These are phyloP conservation scores for Hyperoplus lanceolatus DNA, from an alignment of 2,797 vertebrate genomes.

Conservation along the genomic window DNA sequence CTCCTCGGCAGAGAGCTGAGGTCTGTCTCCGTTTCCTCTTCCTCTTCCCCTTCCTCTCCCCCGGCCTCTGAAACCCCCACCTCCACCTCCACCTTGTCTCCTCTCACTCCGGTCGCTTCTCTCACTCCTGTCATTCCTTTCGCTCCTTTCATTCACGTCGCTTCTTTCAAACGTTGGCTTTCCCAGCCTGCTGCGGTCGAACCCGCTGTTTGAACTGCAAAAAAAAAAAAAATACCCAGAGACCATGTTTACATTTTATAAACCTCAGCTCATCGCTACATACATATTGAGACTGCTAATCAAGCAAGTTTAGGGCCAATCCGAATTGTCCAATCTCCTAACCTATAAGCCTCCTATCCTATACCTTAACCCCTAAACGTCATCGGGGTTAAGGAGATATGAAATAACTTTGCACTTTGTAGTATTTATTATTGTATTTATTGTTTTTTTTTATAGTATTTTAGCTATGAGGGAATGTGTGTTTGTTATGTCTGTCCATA, in stretches of 20 bases:
- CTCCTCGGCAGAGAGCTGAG: conserved; percentile 94
- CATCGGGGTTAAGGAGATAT: too few relatives aligned
- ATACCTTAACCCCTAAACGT: too few relatives aligned
- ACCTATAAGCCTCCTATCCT: too few relatives aligned
- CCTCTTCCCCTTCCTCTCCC: conserved; percentile 69
- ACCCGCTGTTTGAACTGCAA: conserved; percentile 81
- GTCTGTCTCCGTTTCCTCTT: conserved; percentile 79
- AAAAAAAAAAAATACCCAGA: neutral
- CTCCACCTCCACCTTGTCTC: conserved; percentile 74
- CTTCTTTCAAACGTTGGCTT: conserved; percentile 82
- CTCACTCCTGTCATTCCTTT: conserved; percentile 35
- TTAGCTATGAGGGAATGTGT: too few relatives aligned
- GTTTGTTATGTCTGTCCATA: too few relatives aligned
- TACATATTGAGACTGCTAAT: neutral
- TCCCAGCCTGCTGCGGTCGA: conserved; percentile 88
- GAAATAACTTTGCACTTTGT: too few relatives aligned
- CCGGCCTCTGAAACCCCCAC: conserved; percentile 80
- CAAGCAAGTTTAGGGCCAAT: neutral
- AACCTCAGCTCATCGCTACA: neutral
- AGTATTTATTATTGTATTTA: too few relatives aligned
- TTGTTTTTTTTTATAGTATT: too few relatives aligned
- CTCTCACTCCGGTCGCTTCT: neutral
- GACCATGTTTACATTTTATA: neutral
- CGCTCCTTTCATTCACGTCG: conserved; percentile 1
- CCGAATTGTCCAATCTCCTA: too few relatives aligned